Base-by-base conservation (phyloP, 2,888 invertebrate genomes). In the Acronicta leporina region DNA sequence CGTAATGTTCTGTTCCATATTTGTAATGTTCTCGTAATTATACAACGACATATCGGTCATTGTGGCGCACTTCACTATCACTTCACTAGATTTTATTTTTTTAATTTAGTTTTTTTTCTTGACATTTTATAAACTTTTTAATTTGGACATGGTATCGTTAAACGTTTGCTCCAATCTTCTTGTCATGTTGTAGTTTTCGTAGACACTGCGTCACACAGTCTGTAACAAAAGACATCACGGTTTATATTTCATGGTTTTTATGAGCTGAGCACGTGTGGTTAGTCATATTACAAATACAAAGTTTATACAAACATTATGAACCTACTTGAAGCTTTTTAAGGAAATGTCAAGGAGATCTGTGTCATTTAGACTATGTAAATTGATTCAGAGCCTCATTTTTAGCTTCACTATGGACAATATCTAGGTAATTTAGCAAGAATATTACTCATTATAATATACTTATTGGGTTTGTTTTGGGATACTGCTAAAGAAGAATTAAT, bases 1-100 rank as follows among this genome's bases (percentile, higher is more conserved):
- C 61, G 87, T 77, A 80, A 93, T 86, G 71, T 88, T 80, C 54
- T 78, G 63, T 65, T 88, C 90, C 88, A 90, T 90, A 47, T 78
- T 85, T 50, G 78, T 73, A 77, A 75, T 69, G 74, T 80, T 84
- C 54, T 81, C 79, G 61, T 71, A 75, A 65, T 75, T 79, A 68
- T 76, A 78, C 52, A 70, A 73, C 59, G 73, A 74, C 70, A 70
- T 61, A 70, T 60, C 73, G 66, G 76, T 75, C 74, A 77, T 77
- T 64, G 75, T 79, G 71, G 61, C 55, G 58, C 82, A 84, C 86
- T 77, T 77, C 83, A 86, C 85, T 84, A 83, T 35, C 67, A 76
- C 77, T 61, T 68, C 84, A 79, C 65, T 75, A 67, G 65, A 65
- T 80, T 81, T 78, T 63, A 44, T 73, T 64, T 54, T 38, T 69